Base-by-base conservation (phyloP, 2,797 vertebrate genomes). In the Microtus agrestis region DNA sequence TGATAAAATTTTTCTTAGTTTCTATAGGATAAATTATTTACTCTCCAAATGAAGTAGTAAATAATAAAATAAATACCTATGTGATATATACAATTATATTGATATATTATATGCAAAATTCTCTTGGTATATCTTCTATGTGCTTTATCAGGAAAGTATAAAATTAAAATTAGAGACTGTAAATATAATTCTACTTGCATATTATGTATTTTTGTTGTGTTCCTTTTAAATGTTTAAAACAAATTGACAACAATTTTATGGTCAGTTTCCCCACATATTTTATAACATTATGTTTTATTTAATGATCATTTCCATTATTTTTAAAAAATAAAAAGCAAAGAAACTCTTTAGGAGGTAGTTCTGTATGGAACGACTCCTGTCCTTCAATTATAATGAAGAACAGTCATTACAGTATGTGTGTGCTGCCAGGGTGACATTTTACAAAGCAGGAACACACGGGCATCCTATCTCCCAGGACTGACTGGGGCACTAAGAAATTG, bases 271-370 rank as follows among this genome's bases (percentile, higher is more conserved):
- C 10, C 29, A 65, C 23, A 37, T 37, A 37, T 29, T 43, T 67
- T 46, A 63, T 65, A 23, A 31, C 3, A 67, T 71, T 8, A 89
- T 40, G 89, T 86, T 90, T 90, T 67, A 69, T 76, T n/a, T 56
- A 71, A 34, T 0, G 76, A 31, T 6, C 31, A 40, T 0, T 1
- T 94, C 0, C 37, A 12, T 78, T 93, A 37, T 13, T 93, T 91
- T 14, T 87, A 85, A 95, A 88, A 88, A 25, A 82, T 17, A 54
- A 7, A 89, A 87, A 73, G 17, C 6, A 43, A 71, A 78, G 40
- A 40, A 77, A 29, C 3, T 12, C 1, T 48, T 77, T 67, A 51
- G 37, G 73, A 29, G 15, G 37, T 25, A 59, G 11, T 87, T 91
- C 29, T 85, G 31, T 77, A 31, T 74, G 5, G 59, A 61, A 34